phyloP scores from a whole-genome alignment of 2,113 vertebrate genomes.

The Hyaena hyaena region DNA sequence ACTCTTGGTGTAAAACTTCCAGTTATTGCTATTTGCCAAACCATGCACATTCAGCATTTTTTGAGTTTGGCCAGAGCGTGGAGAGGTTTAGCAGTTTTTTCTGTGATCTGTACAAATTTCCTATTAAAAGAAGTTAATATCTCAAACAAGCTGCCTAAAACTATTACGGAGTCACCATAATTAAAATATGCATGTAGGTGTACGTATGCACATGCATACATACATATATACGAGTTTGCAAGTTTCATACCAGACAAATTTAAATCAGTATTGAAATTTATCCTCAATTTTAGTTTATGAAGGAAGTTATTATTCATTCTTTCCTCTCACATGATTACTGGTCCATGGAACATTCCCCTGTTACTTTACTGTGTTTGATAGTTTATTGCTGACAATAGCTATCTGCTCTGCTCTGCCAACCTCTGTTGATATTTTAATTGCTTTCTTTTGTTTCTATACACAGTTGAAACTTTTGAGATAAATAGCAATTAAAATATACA shows the following conservation, averaged over 20 bases:
- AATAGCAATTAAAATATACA: slow-evolving; percentile 75
- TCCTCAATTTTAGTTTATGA: not conserved
- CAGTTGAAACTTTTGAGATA: slow-evolving; percentile 62
- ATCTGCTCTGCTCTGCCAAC: slow-evolving; percentile 21
- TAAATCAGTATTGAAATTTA: not conserved
- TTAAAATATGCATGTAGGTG: not conserved
- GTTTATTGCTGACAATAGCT: slow-evolving; percentile 20
- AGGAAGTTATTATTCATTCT: not conserved
- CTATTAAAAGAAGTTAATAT: not conserved
- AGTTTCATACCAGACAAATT: not conserved
- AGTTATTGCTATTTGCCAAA: not conserved
- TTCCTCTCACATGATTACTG: slow-evolving; percentile 10
- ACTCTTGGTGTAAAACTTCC: not conserved
- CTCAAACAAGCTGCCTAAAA: not conserved
- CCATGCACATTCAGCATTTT: not conserved
- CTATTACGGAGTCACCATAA: not conserved
- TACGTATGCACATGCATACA: not conserved
- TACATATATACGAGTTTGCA: not conserved
- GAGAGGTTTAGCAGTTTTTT: not conserved
- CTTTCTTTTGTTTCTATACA: slow-evolving; percentile 64
- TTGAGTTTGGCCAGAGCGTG: not conserved
- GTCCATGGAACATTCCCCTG: not conserved
- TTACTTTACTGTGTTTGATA: slow-evolving; percentile 20
- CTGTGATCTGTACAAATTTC: not conserved
- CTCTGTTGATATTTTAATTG: slow-evolving; percentile 61